Evolutionary conservation across 2,888 invertebrate species (phyloP), one percentile per base, ranked within the genome.

Genomic region (Lottia scabra): DNA sequence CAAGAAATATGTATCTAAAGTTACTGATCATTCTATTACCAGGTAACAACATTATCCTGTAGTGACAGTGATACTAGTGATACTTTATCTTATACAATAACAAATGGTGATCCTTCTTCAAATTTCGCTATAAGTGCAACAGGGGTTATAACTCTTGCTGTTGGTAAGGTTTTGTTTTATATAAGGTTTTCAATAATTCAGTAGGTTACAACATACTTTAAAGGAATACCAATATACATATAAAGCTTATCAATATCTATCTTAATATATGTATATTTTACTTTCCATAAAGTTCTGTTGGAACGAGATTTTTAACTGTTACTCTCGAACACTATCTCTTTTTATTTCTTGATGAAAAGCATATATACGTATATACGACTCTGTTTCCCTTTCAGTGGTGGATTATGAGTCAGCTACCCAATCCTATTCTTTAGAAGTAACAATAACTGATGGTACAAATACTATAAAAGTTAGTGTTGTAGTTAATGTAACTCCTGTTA

Each of bases 381-480:
- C 30, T 30, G n/a, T n/a, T 30, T 30, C 30, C 27, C 30, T 68
- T 72, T 15, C 72, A 81, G 81, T 62, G 12, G 72, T 85, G 10
- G 82, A 85, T 70, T 86, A 83, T 70, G 86, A 86, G 73, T 75
- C 78, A 8, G 80, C 75, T 10, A 77, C 73, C 3, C 75, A 75
- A 70, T 75, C 74, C 6, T 85, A 83, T 70, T 44, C 70, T 10
- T 75, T 85, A 26, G 71, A 75, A 19, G 75, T 83, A 0, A 48
- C 73, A 3, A 83, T 82, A 15, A 77, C 75, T 30, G 85, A 84
- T 65, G 79, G 80, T n/a, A 69, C 74, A 12, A 71, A 72, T 38
- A 69, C 71, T 0, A n/a, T 77, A 8, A 70, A 75, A 10, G 75
- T 78, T n/a, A 69, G 77, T n/a, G 78, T 84, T 5, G 75, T 75